phyloP scores from a whole-genome alignment of 37 sponge, comb jelly and placozoan species.

The Chondrosia reniformis region DNA sequence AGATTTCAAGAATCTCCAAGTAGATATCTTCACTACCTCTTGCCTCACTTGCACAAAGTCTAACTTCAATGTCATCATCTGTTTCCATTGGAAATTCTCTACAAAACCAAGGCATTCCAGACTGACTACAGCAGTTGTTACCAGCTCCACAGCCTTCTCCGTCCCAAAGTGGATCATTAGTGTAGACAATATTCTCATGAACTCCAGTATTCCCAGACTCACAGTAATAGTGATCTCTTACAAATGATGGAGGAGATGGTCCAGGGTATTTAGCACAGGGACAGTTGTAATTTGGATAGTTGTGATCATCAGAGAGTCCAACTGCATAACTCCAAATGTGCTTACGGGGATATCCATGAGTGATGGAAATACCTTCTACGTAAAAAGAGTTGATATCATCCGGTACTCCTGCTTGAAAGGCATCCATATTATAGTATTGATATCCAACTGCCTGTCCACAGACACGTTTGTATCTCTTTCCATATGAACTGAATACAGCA shows the following conservation, averaged over 20 bases:
- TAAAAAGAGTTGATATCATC: background rate
- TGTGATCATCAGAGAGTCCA: conserved; percentile 10
- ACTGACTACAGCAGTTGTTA: conserved; percentile 12
- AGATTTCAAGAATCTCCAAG: background rate
- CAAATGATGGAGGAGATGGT: conserved; percentile 12
- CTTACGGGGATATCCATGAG: conserved; percentile 22
- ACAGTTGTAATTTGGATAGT: background rate
- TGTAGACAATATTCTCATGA: background rate
- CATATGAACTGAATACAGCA: background rate
- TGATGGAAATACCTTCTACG: conserved; percentile 23
- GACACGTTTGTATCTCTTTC: background rate
- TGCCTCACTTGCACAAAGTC: background rate
- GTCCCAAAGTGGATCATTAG: conserved; percentile 26
- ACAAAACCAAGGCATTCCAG: conserved; percentile 29
- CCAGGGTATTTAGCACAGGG: conserved; percentile 15
- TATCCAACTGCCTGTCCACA: conserved; percentile 14
- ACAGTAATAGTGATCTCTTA: conserved; percentile 12
- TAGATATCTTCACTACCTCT: background rate
- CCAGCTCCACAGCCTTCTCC: conserved; percentile 23
- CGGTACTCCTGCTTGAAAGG: background rate
- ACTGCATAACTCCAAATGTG: conserved; percentile 26
- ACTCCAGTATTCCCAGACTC: conserved; percentile 23
- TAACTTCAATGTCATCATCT: conserved; percentile 22
- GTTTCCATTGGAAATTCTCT: conserved; percentile 5
- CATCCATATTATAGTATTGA: background rate